Conservation (phyloP, 2,797 vertebrate genomes). For the Notamacropus eugenii region DNA sequence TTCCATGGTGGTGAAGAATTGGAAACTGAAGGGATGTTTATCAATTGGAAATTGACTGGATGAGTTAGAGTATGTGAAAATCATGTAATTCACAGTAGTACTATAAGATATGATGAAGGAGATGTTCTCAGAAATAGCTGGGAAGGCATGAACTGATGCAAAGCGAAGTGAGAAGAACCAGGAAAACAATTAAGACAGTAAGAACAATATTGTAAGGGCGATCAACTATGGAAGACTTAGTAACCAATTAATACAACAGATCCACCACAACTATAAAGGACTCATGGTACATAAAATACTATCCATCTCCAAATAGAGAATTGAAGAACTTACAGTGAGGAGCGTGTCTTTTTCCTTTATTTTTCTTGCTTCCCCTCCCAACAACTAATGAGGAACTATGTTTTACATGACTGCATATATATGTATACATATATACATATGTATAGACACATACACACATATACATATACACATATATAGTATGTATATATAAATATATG, state of each 20-base stretch:
- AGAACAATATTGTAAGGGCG: background rate
- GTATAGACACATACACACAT: no score
- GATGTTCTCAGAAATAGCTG: background rate
- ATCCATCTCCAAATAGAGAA: background rate
- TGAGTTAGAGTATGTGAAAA: background rate
- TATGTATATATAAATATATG: no score
- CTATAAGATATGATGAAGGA: background rate
- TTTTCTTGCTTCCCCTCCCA: background rate
- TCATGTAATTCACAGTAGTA: background rate
- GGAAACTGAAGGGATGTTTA: background rate
- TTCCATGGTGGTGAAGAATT: background rate
- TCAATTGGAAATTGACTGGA: background rate
- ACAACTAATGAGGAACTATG: background rate
- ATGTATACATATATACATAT: no score
- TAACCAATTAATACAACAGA: background rate
- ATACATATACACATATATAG: no score
- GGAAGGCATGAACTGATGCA: background rate
- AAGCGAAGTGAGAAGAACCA: background rate
- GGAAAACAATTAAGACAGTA: background rate
- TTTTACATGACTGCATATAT: background rate
- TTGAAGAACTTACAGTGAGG: background rate
- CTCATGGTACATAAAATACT: background rate
- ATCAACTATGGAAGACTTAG: background rate
- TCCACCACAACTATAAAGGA: background rate
- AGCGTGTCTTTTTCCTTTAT: background rate